These are phyloP conservation scores for Vipera latastei DNA, from an alignment of 2,797 vertebrate genomes.

Conservation along the genomic window DNA sequence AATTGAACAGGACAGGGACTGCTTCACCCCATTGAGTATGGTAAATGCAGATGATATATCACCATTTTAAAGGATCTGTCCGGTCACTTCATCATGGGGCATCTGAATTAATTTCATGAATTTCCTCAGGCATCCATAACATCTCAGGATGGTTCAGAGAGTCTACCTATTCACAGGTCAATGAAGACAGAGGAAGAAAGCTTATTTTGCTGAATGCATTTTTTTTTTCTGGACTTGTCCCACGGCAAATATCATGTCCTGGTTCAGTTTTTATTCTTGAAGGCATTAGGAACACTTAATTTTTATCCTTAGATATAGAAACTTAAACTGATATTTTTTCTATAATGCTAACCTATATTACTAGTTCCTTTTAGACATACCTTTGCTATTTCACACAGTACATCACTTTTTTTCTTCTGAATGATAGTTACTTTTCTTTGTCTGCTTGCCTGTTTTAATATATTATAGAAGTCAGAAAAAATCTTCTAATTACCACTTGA, in stretches of 20 bases:
- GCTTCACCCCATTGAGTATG: not conserved
- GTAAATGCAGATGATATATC: not conserved
- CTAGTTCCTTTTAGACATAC: not conserved
- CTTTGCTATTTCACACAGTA: not conserved
- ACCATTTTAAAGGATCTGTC: not conserved
- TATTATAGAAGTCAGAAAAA: not conserved
- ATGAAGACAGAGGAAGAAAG: not conserved
- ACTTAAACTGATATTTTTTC: not conserved
- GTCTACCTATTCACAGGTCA: not conserved
- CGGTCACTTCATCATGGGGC: not conserved
- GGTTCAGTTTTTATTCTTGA: not conserved
- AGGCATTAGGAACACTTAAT: not conserved
- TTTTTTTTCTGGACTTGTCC: not conserved
- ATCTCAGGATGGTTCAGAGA: not conserved
- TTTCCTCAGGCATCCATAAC: not conserved
- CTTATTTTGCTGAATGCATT: not conserved
- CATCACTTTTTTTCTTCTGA: not conserved
- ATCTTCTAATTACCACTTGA: not conserved
- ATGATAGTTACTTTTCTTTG: not conserved
- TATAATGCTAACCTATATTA: not conserved
- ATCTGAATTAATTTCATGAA: not conserved
- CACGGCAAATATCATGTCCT: not conserved
- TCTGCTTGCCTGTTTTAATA: not conserved
- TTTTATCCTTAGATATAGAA: not conserved
- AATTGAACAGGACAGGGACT: not conserved